Evolutionary conservation across 1,140 invertebrate species (phyloP).

Genomic region (Daktulosphaira vitifoliae): DNA sequence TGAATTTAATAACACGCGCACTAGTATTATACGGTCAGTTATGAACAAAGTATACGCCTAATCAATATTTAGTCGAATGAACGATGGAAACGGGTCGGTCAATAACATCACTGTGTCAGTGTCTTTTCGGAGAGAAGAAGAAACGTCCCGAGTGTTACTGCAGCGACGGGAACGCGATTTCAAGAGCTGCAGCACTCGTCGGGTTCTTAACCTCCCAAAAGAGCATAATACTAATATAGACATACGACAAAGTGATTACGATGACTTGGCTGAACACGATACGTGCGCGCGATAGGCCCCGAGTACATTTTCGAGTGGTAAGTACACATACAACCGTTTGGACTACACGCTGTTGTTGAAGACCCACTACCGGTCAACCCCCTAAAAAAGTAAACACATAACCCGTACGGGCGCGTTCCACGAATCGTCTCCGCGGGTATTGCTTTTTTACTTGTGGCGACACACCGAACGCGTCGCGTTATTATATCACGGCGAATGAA

Average conservation of each 20-base stretch:
- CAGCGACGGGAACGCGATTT: not conserved
- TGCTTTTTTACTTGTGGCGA: not conserved
- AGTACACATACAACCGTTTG: slow-evolving; percentile 4
- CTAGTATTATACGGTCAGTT: too few relatives aligned
- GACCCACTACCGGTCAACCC: not conserved
- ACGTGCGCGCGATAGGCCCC: not conserved
- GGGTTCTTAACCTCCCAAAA: slow-evolving; percentile 17
- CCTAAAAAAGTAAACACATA: slow-evolving; percentile 19
- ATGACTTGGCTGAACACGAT: slow-evolving; percentile 16
- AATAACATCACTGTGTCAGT: too few relatives aligned
- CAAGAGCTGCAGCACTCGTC: not conserved
- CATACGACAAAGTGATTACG: slow-evolving; percentile 2
- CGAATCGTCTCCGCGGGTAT: too few relatives aligned
- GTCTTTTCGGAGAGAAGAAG: too few relatives aligned
- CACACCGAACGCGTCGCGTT: not conserved
- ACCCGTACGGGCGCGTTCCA: not conserved
- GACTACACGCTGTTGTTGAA: not conserved
- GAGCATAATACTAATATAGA: not conserved
- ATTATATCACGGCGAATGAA: not conserved
- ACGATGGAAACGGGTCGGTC: too few relatives aligned
- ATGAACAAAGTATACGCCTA: too few relatives aligned
- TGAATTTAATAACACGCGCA: too few relatives aligned
- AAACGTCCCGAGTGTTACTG: too few relatives aligned
- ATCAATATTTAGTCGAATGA: too few relatives aligned
- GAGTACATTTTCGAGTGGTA: slow-evolving; percentile 1